Evolutionary conservation across 37 sponge, comb jelly and placozoan genomes (phyloP).

Genomic region (Aphrocallistes beatrix): DNA sequence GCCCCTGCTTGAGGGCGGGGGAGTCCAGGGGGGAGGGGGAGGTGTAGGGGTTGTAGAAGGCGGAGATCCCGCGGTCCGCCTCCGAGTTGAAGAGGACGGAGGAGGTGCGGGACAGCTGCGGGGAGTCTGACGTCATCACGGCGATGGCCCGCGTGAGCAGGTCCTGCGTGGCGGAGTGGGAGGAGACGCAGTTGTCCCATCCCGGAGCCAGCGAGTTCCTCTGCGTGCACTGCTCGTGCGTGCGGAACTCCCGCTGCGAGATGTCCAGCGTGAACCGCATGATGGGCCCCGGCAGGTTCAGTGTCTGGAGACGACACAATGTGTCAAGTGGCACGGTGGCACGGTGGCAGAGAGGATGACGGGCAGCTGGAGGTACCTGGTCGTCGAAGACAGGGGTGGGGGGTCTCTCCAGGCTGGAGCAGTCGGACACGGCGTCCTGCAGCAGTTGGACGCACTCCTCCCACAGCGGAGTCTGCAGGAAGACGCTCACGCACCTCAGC

Average conservation of each 20-base stretch:
- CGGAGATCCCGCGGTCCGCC: neutral
- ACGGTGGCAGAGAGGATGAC: neutral
- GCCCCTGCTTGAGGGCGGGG: neutral
- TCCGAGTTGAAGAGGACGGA: conserved; percentile 8
- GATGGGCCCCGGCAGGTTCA: conserved; percentile 71
- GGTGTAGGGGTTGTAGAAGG: neutral
- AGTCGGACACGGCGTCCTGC: conserved; percentile 6
- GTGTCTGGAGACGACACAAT: too few species aligned
- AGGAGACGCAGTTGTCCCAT: neutral
- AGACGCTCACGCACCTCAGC: neutral
- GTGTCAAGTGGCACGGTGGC: too few species aligned
- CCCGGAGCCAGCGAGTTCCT: neutral
- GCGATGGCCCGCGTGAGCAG: neutral
- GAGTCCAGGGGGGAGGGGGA: neutral
- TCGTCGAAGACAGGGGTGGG: neutral
- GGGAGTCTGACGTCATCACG: conserved; percentile 1
- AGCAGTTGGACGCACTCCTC: neutral
- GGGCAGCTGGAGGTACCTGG: neutral
- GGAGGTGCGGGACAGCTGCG: neutral
- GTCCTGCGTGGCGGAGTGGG: neutral
- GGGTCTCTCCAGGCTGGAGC: conserved; percentile 16
- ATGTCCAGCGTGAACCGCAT: conserved; percentile 55
- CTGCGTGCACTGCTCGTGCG: conserved; percentile 2
- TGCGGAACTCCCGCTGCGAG: neutral
- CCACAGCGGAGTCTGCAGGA: conserved; percentile 20